Evolutionary conservation across 37 sponge, comb jelly and placozoan genomes (phyloP), one percentile per base, ranked within the genome.

Genomic region (Ephydatia muelleri): DNA sequence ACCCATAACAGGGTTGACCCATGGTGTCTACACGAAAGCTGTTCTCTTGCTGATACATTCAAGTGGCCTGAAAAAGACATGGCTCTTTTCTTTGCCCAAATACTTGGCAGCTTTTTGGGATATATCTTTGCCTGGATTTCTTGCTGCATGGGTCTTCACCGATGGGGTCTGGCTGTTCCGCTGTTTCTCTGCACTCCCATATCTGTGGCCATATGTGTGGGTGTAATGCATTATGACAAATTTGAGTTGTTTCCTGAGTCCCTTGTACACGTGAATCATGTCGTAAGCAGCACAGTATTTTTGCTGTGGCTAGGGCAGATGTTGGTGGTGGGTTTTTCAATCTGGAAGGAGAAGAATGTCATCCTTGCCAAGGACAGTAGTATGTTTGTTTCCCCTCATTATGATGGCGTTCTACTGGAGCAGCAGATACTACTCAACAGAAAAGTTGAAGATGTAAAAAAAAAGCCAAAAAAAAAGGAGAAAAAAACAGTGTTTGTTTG

Each of bases 331-430:
- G 89, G 86, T 0, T 84, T 43, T 25, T 86, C 74, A 37, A 70
- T 94, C 0, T 89, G 72, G 28, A 83, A 86, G 29, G 83, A 72
- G n/a, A 80, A 67, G 11, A 88, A 86, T n/a, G 64, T 82, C 70
- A 85, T 91, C 30, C 72, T 94, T 25, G 78, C 95, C 34, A 82
- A 73, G 29, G 96, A 96, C 30, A 77, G 69, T 13, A 79, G 84
- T 36, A 91, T 96, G 82, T 96, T 96, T 70, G 49, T 90, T 36
- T 80, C 67, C 26, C 93, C 96, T 68, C 72, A 91, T 73, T 96
- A 96, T 49, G 87, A 93, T 70, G 70, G 85, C 23, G 76, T 90
- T 0, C 88, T 96, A 68, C 80, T 93, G 0, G 94, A 93, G 65
- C 88, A 94, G 76, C 82, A 86, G 34, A 38, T 93, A 25, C 73